Evolutionary conservation across 2,113 vertebrate genomes (phyloP).

Genomic region (Podarcis muralis): DNA sequence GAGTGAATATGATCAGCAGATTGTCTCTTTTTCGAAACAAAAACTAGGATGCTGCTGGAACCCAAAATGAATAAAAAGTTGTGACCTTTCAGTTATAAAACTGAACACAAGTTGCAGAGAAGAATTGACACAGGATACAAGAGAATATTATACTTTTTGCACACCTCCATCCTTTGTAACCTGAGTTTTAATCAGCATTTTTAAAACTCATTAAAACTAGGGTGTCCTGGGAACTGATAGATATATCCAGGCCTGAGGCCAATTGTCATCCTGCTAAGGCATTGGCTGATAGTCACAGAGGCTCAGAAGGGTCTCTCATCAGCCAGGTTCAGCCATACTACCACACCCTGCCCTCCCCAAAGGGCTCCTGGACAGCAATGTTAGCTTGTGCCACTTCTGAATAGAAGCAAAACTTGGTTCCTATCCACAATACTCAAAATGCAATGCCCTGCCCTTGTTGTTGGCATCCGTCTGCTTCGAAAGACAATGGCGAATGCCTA

Average conservation of each 20-base stretch:
- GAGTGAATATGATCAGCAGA: constrained; percentile 52
- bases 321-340: no score
- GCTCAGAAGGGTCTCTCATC: no score
- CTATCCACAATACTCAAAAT: no score
- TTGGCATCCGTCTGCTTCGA: no score
- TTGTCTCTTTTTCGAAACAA: constrained; percentile 51
- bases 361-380: no score
- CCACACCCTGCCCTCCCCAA: no score
- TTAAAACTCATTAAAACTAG: not conserved
- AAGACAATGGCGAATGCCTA: no score
- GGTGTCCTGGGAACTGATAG: not conserved
- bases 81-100: not conserved
- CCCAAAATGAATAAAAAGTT: not conserved
- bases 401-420: no score
- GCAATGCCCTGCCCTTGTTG: no score
- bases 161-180: not conserved
- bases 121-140: not conserved
- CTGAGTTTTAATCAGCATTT: not conserved
- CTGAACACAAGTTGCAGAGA: not conserved
- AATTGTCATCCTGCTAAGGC: no score
- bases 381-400: no score
- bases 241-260: not conserved
- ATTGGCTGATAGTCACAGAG: no score
- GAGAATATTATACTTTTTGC: not conserved
- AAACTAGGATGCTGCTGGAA: not conserved